Percentiles rank a stretch among this genome's conserved stretches.
These are phyloP conservation scores for Gallinago paraguaiae DNA, from an alignment of 2,113 vertebrate genomes.

Conservation along the genomic window DNA sequence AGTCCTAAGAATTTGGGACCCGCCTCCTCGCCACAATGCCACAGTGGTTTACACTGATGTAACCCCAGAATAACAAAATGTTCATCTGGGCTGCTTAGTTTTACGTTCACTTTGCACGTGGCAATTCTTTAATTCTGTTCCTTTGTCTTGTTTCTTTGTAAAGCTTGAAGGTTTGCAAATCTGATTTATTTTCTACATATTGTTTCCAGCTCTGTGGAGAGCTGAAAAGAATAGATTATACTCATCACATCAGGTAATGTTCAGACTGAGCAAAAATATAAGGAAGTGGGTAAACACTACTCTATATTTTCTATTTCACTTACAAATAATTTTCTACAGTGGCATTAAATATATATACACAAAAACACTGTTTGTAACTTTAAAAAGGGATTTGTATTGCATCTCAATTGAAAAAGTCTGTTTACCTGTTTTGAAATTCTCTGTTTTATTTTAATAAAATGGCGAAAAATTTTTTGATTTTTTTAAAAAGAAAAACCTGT, in stretches of 20 bases:
- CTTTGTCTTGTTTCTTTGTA: background rate
- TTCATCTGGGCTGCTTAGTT: background rate
- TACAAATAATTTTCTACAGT: background rate
- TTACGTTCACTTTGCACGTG: background rate
- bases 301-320: background rate
- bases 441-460: background rate
- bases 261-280: background rate
- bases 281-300: background rate
- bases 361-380: background rate
- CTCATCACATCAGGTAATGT: background rate
- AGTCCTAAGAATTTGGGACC: slow-evolving; percentile 24
- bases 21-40: background rate
- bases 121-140: background rate
- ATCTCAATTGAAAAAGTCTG: background rate
- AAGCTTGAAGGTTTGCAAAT: background rate
- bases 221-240: background rate
- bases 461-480: background rate
- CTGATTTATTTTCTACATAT: background rate
- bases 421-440: background rate
- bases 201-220: background rate
- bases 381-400: background rate
- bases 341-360: background rate
- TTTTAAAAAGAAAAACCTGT: background rate
- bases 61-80: background rate
- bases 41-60: background rate